phyloP scores from a whole-genome alignment of 2,888 invertebrate genomes.

The Capitulum mitella region DNA sequence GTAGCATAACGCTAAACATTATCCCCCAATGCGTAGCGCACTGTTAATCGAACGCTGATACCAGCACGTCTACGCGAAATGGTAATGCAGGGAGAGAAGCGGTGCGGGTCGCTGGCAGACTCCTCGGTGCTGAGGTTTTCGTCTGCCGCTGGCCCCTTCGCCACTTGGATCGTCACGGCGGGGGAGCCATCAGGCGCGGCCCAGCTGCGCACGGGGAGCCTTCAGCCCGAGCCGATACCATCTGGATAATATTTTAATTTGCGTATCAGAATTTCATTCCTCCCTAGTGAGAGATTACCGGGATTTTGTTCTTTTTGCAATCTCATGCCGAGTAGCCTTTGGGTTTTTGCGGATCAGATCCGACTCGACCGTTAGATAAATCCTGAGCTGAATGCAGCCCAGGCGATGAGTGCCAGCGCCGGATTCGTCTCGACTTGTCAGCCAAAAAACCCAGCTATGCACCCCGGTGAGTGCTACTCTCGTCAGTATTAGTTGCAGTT shows the following conservation, averaged over 20 bases:
- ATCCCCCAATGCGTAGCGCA: no score
- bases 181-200: not conserved
- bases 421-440: slow-evolving; percentile 17
- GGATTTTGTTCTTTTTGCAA: slow-evolving; percentile 16
- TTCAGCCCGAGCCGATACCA: slow-evolving; percentile 5
- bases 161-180: no score
- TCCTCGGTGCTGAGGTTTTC: no score
- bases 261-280: slow-evolving; percentile 24
- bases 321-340: not conserved
- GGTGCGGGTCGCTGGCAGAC: no score
- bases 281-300: slow-evolving; percentile 21
- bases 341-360: slow-evolving; percentile 5
- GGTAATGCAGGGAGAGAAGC: no score
- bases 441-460: not conserved
- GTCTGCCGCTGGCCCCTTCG: no score
- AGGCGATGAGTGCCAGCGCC: not conserved
- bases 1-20: no score
- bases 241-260: slow-evolving; percentile 22
- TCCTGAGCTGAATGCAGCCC: not conserved
- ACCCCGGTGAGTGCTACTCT: not conserved
- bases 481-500: not conserved
- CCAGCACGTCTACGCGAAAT: no score
- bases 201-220: slow-evolving; percentile 11
- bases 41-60: no score
- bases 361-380: not conserved